Evolutionary conservation across 23 tunicate species (phyloP).

Genomic region (Aplidium turbinatum): DNA sequence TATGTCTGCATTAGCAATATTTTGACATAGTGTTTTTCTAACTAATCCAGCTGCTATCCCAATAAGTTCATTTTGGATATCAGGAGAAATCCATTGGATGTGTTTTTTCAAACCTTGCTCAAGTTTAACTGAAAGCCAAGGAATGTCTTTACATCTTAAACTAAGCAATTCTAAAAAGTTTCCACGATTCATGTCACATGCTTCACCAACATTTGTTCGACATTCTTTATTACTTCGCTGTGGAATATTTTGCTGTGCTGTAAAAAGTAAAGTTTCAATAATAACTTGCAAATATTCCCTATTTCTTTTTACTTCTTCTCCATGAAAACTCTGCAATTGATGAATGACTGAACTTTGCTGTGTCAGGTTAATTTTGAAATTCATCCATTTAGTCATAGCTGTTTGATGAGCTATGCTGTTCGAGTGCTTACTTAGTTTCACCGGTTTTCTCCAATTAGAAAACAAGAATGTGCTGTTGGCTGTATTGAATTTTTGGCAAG

Average conservation of each 20-base stretch:
- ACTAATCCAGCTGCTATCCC: conserved; percentile 2
- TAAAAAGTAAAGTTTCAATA: conserved; percentile 22
- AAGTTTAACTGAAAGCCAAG: conserved; percentile 17
- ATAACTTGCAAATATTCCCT: conserved; percentile 18
- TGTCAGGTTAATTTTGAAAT: conserved; percentile 1
- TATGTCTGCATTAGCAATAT: background rate
- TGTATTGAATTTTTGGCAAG: conserved; percentile 26
- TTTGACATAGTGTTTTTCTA: background rate
- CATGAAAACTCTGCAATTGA: background rate
- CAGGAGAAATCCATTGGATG: background rate
- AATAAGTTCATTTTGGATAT: conserved; percentile 45
- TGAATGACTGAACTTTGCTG: background rate
- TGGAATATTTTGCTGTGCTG: conserved; percentile 28
- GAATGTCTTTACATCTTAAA: conserved; percentile 14
- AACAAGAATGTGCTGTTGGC: background rate
- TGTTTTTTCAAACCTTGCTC: background rate
- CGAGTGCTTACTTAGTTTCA: background rate
- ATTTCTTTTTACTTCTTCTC: background rate
- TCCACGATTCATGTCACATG: conserved; percentile 17
- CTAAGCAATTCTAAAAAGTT: conserved; percentile 24
- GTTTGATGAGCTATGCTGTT: background rate
- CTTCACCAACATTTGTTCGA: conserved; percentile 1
- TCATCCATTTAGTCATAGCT: conserved; percentile 25
- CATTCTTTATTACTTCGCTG: conserved; percentile 7
- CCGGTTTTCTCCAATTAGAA: conserved; percentile 25